phyloP scores from a whole-genome alignment of 2,113 vertebrate species.

The Osmerus mordax region DNA sequence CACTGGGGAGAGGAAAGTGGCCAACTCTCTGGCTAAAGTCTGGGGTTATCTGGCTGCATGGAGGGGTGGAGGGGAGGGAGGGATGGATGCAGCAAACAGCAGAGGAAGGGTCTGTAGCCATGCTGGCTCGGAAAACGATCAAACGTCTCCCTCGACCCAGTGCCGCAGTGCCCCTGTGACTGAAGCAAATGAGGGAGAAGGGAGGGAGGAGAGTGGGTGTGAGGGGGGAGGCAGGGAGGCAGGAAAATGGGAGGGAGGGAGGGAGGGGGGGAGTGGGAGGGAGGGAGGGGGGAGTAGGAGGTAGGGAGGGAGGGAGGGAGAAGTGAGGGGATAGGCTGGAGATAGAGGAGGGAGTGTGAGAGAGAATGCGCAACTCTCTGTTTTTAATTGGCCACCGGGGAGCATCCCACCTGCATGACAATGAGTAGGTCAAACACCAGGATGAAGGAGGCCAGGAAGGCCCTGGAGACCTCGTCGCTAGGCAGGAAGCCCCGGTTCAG shows the following conservation, averaged over 20 bases:
- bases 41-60: constrained; percentile 13
- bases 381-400: constrained; percentile 67
- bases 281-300: neutral
- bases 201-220: neutral
- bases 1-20: constrained; percentile 22
- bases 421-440: constrained; percentile 99
- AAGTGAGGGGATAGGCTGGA: neutral
- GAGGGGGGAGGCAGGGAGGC: neutral
- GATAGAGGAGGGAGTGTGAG: constrained; percentile 15
- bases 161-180: constrained; percentile 48
- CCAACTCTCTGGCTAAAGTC: constrained; percentile 21
- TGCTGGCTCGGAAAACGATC: constrained; percentile 46
- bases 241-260: constrained; percentile 27
- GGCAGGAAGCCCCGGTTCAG: constrained; percentile 95
- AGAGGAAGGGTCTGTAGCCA: constrained; percentile 23
- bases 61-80: constrained; percentile 6
- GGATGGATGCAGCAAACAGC: constrained; percentile 38
- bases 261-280: neutral
- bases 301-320: constrained; percentile 27
- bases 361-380: constrained; percentile 30
- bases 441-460: constrained; percentile 97
- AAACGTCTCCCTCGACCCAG: constrained; percentile 38
- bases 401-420: constrained; percentile 90
- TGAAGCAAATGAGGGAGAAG: constrained; percentile 33
- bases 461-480: constrained; percentile 95